phyloP scores from a whole-genome alignment of 2,797 vertebrate genomes.

The Etheostoma nigrum region DNA sequence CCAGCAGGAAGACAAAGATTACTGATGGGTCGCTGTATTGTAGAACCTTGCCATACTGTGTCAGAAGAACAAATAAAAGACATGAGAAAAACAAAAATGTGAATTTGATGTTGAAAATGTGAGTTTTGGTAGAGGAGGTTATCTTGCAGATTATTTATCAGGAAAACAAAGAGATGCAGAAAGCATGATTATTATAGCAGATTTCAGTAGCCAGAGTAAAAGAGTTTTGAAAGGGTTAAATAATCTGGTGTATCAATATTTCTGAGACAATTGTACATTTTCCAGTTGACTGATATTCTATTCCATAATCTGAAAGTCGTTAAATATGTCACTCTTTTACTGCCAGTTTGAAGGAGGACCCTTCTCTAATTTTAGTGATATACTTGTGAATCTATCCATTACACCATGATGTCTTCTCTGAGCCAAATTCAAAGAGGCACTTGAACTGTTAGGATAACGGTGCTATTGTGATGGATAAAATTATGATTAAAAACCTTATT shows the following conservation, averaged over 20 bases:
- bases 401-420: background rate
- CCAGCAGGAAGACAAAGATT: slow-evolving; percentile 94
- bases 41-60: slow-evolving; percentile 93
- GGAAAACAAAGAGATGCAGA: slow-evolving; percentile 7
- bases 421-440: slow-evolving; percentile 46
- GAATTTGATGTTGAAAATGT: background rate
- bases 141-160: background rate
- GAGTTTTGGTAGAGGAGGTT: background rate
- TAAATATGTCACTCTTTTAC: slow-evolving; percentile 45
- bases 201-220: slow-evolving; percentile 61
- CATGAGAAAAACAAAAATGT: background rate
- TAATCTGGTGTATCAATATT: background rate
- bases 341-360: slow-evolving; percentile 63
- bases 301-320: slow-evolving; percentile 11
- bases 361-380: slow-evolving; percentile 58
- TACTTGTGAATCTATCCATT: slow-evolving; percentile 19
- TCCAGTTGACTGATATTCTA: background rate
- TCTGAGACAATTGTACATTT: background rate
- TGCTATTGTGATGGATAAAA: slow-evolving; percentile 41
- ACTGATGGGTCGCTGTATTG: slow-evolving; percentile 96
- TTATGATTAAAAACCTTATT: slow-evolving; percentile 45
- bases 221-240: background rate
- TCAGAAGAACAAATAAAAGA: slow-evolving; percentile 6
- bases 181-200: slow-evolving; percentile 54
- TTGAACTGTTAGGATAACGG: slow-evolving; percentile 48